These are phyloP conservation scores for Crypturellus undulatus DNA, from an alignment of 2,113 vertebrate species.

Conservation along the genomic window DNA sequence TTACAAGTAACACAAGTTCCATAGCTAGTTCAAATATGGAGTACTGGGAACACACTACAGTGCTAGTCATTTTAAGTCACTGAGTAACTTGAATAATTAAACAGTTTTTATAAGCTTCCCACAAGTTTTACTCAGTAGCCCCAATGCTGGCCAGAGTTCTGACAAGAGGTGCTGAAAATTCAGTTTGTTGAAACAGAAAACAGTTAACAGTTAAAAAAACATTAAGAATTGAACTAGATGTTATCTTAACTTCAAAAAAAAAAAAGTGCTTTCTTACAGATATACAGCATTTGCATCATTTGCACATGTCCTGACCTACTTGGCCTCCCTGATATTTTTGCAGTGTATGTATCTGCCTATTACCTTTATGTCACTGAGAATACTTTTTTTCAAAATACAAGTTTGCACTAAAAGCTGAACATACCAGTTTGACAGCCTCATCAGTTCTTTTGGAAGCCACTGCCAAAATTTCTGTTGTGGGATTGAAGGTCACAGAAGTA, in stretches of 20 bases:
- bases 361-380: not conserved
- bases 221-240: not conserved
- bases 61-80: not conserved
- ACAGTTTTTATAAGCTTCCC: not conserved
- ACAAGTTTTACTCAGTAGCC: not conserved
- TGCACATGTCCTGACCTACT: not conserved
- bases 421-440: constrained; percentile 90
- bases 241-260: not conserved
- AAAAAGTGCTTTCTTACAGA: not conserved
- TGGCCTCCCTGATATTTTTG: not conserved
- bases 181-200: not conserved
- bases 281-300: not conserved
- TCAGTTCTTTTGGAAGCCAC: constrained; percentile 85
- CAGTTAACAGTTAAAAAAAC: not conserved
- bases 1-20: not conserved
- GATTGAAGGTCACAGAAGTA: constrained; percentile 88
- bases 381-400: not conserved
- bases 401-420: not conserved
- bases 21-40: not conserved
- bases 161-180: not conserved
- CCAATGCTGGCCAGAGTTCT: not conserved
- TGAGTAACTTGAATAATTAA: not conserved
- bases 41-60: not conserved
- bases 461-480: constrained; percentile 90
- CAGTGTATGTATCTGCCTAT: accelerated